These are phyloP conservation scores for Eudyptes chrysolophus DNA, from an alignment of 2,113 vertebrate species.

Conservation along the genomic window DNA sequence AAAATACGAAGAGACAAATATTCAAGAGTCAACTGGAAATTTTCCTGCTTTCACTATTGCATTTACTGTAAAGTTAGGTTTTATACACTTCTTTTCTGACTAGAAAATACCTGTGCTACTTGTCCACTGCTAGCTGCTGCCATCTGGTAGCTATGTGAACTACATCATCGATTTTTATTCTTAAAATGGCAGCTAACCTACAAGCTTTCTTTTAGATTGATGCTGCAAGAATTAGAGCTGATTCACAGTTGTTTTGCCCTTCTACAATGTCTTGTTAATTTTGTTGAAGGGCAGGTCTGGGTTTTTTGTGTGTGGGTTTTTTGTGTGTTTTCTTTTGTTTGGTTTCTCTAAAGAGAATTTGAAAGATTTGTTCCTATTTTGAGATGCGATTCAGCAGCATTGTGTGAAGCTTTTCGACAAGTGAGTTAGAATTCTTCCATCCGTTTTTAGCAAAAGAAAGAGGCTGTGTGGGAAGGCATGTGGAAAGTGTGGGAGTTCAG, in stretches of 20 bases:
- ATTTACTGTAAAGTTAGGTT: neutral
- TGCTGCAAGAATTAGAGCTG: neutral
- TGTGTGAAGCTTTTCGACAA: neutral
- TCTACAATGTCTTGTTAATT: neutral
- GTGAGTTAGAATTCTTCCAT: neutral
- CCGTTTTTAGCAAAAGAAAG: slow-evolving; percentile 40
- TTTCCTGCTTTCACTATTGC: neutral
- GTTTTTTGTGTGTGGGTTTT: no score
- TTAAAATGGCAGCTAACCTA: neutral
- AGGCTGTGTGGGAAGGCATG: slow-evolving; percentile 33
- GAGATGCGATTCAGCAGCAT: neutral
- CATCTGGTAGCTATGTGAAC: neutral
- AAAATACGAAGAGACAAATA: neutral
- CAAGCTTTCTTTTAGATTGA: neutral
- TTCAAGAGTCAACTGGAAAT: neutral
- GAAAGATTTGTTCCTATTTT: neutral
- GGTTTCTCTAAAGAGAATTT: neutral
- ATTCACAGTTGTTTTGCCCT: neutral
- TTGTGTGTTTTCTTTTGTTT: no score
- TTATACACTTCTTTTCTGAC: neutral
- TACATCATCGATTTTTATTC: neutral
- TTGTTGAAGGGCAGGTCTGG: rapidly evolving
- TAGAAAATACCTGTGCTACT: neutral
- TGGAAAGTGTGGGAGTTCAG: slow-evolving; percentile 40
- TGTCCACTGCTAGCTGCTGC: neutral